Percentiles rank a stretch among this genome's conserved stretches.
These are phyloP conservation scores for Stichopus horrens DNA, from an alignment of 53 echinoderm and acorn worm genomes.

Conservation along the genomic window DNA sequence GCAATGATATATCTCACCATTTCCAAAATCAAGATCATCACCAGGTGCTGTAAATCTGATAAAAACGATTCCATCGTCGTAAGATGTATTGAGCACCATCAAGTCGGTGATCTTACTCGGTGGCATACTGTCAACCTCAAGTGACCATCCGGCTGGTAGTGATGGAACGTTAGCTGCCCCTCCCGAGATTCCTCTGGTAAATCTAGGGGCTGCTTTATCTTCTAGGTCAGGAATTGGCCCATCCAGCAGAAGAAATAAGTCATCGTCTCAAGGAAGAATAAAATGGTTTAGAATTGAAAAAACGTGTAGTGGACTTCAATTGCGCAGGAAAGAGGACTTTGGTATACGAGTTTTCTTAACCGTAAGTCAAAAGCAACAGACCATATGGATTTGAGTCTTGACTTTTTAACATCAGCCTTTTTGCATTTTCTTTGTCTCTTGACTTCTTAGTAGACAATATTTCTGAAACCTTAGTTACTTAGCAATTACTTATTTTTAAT, in stretches of 20 bases:
- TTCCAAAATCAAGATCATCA: slow-evolving; percentile 34
- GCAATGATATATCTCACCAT: background rate
- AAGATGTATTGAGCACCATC: background rate
- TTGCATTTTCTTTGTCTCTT: too few species aligned
- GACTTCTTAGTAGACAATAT: too few species aligned
- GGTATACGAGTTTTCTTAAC: too few species aligned
- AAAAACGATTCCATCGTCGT: background rate
- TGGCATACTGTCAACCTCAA: background rate
- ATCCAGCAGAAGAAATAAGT: background rate
- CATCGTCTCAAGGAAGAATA: background rate
- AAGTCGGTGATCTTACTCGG: slow-evolving; percentile 16
- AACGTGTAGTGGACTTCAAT: too few species aligned
- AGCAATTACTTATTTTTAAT: too few species aligned
- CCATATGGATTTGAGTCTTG: too few species aligned
- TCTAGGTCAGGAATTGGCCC: background rate
- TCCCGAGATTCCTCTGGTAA: slow-evolving; percentile 15
- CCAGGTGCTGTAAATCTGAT: slow-evolving; percentile 22
- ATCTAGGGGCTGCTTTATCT: slow-evolving; percentile 2
- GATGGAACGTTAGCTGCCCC: background rate
- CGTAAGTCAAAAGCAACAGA: too few species aligned
- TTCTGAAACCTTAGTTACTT: too few species aligned
- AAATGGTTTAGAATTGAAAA: too few species aligned
- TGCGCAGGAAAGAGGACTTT: too few species aligned
- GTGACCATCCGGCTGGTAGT: slow-evolving; percentile 12
- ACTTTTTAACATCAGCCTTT: too few species aligned